Percentiles rank a stretch among this genome's conserved stretches.
Evolutionary conservation across 2,888 invertebrate genomes (phyloP).

Genomic region (Oscheius sp.): DNA sequence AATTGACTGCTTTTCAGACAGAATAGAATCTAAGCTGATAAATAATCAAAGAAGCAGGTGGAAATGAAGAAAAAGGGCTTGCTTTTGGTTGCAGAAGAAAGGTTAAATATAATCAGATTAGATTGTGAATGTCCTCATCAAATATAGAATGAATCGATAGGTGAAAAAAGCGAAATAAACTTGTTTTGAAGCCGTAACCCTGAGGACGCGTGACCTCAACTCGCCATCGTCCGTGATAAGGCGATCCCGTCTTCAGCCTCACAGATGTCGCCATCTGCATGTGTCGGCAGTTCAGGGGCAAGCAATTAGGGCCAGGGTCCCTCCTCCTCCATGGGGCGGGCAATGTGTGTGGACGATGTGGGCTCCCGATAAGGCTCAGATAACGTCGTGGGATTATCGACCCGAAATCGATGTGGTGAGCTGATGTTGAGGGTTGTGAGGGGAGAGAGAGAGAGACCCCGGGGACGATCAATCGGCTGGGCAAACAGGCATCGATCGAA

Average conservation of each 20-base stretch:
- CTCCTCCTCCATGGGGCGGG: background rate
- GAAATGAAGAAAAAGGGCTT: too few relatives aligned
- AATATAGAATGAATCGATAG: too few relatives aligned
- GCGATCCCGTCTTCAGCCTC: slow-evolving; percentile 21
- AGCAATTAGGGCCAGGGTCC: slow-evolving; percentile 11
- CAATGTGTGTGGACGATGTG: background rate
- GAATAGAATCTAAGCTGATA: too few relatives aligned
- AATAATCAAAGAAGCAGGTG: too few relatives aligned
- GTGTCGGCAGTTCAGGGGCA: slow-evolving; percentile 21
- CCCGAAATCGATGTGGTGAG: background rate
- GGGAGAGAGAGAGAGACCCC: background rate
- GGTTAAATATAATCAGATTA: too few relatives aligned
- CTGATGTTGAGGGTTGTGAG: background rate
- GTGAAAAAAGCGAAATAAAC: background rate
- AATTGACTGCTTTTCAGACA: too few relatives aligned
- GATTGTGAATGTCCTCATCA: too few relatives aligned
- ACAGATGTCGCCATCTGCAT: slow-evolving; percentile 23
- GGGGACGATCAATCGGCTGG: slow-evolving; percentile 10
- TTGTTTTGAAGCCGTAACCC: slow-evolving; percentile 13
- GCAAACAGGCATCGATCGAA: slow-evolving; percentile 11
- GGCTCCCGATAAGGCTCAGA: background rate
- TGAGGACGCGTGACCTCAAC: slow-evolving; percentile 29
- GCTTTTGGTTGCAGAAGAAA: too few relatives aligned
- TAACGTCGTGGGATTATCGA: background rate
- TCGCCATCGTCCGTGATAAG: slow-evolving; percentile 27